Percentiles rank a stretch among this genome's conserved stretches.
Conservation (phyloP, 2,113 vertebrate species). For the Clarias gariepinus region DNA sequence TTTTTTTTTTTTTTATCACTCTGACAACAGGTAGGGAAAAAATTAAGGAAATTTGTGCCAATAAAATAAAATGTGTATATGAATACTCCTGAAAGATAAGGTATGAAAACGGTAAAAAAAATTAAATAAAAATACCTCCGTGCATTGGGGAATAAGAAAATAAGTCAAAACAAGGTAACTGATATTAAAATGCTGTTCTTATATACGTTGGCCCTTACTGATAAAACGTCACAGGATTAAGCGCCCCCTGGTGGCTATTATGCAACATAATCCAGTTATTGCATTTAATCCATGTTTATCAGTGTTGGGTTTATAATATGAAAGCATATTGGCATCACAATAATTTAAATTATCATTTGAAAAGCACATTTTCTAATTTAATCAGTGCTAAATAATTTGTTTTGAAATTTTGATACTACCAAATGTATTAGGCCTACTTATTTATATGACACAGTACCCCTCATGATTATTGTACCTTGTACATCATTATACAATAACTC, state of each 20-base stretch:
- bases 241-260: constrained; percentile 26
- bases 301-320: neutral
- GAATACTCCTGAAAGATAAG: neutral
- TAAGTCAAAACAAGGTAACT: neutral
- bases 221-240: neutral
- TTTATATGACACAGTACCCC: too few relatives aligned
- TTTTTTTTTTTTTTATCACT: too few relatives aligned
- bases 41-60: neutral
- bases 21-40: neutral
- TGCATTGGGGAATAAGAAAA: neutral
- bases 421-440: too few relatives aligned
- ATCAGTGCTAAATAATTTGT: too few relatives aligned
- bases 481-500: too few relatives aligned
- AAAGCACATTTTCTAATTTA: neutral
- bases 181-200: neutral
- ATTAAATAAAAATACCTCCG: neutral
- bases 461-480: too few relatives aligned
- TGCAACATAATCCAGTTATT: neutral
- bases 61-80: neutral
- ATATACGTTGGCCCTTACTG: neutral
- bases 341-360: too few relatives aligned
- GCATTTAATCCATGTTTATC: neutral
- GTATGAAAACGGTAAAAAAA: neutral
- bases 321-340: too few relatives aligned
- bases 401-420: too few relatives aligned